Evolutionary conservation across 2,113 vertebrate species (phyloP).

Genomic region (Charadrius vociferus): DNA sequence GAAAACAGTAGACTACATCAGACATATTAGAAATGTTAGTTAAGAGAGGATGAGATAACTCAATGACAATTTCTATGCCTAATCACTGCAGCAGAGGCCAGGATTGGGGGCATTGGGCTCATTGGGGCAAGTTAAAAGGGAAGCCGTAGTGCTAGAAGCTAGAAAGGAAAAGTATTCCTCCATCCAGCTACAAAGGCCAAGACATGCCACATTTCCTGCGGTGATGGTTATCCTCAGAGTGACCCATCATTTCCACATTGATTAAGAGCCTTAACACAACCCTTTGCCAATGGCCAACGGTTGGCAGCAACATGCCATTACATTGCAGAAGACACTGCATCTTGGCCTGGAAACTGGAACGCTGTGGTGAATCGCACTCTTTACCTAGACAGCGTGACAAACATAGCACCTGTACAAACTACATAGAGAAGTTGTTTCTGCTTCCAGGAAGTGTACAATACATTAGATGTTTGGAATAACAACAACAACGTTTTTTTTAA

Average conservation of each 20-base stretch:
- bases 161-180: neutral
- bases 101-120: no score
- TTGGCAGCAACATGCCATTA: constrained; percentile 44
- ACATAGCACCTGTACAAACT: constrained; percentile 29
- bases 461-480: neutral
- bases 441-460: neutral
- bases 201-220: neutral
- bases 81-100: neutral
- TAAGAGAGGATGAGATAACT: neutral
- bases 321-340: constrained; percentile 26
- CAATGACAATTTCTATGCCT: neutral
- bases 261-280: constrained; percentile 26
- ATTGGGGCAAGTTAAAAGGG: neutral
- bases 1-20: neutral
- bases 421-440: neutral
- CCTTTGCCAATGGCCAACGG: neutral
- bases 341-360: neutral
- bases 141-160: neutral
- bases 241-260: neutral
- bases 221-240: neutral
- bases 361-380: constrained; percentile 12
- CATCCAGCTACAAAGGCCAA: neutral
- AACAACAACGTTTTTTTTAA: neutral
- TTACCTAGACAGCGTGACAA: constrained; percentile 15
- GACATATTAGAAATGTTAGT: neutral